Percentiles rank a stretch among this genome's conserved stretches.
phyloP scores from a whole-genome alignment of 2,888 invertebrate genomes.

The Polymixis lichenea region DNA sequence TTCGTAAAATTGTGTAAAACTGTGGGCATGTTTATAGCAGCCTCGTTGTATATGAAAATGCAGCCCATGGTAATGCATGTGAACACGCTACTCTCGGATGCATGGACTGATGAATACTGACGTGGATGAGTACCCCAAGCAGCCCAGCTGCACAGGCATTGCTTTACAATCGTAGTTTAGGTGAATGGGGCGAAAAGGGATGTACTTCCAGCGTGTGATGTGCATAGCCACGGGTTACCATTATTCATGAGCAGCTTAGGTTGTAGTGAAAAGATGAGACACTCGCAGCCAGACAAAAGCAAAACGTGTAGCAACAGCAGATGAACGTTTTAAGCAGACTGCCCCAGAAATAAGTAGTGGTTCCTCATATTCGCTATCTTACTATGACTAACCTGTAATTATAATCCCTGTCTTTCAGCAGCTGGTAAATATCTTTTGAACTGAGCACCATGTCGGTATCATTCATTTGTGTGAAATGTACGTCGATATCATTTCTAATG shows the following conservation, averaged over 20 bases:
- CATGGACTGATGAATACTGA: neutral
- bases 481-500: neutral
- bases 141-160: too few relatives aligned
- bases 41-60: neutral
- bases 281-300: neutral
- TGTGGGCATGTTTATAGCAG: neutral
- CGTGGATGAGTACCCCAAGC: neutral
- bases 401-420: slow-evolving; percentile 35
- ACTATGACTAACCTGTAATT: slow-evolving; percentile 30
- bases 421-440: slow-evolving; percentile 33
- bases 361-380: neutral
- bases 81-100: neutral
- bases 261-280: neutral
- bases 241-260: neutral
- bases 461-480: neutral
- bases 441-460: slow-evolving; percentile 20
- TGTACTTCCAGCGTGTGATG: neutral
- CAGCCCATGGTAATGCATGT: neutral
- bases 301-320: neutral
- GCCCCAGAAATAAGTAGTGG: too few relatives aligned
- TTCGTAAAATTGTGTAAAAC: too few relatives aligned
- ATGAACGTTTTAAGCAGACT: neutral
- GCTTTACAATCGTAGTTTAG: neutral
- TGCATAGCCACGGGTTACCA: neutral
- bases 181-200: neutral